Percentiles rank a stretch among this genome's conserved stretches.
phyloP scores from a whole-genome alignment of 2,888 invertebrate genomes.

The Phengaris arion region DNA sequence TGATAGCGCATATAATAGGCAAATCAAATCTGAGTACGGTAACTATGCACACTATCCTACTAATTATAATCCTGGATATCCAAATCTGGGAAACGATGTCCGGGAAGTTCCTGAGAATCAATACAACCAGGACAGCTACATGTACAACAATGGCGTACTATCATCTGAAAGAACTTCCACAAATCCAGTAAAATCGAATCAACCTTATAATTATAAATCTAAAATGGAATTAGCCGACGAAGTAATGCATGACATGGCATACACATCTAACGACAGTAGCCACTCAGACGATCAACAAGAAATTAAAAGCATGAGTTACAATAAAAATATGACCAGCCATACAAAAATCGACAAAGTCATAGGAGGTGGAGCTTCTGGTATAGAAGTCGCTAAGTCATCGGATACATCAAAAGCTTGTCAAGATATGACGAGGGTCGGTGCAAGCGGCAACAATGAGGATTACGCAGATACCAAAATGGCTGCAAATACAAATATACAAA shows the following conservation, averaged over 20 bases:
- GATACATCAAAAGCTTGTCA: conserved; percentile 62
- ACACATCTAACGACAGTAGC: conserved; percentile 48
- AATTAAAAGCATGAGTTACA: conserved; percentile 21
- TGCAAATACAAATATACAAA: conserved; percentile 60
- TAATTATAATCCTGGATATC: conserved; percentile 48
- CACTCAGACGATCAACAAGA: conserved; percentile 23
- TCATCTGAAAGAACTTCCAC: background rate
- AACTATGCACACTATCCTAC: conserved; percentile 58
- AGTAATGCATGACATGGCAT: conserved; percentile 54
- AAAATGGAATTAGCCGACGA: conserved; percentile 57
- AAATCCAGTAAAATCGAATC: background rate
- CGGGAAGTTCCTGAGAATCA: background rate
- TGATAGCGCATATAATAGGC: conserved; percentile 45
- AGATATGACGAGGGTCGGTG: conserved; percentile 70
- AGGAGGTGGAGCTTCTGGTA: conserved; percentile 60
- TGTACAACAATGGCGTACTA: conserved; percentile 5
- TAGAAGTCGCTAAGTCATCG: conserved; percentile 65
- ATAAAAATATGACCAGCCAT: conserved; percentile 48
- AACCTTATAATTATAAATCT: conserved; percentile 49
- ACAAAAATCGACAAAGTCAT: conserved; percentile 61
- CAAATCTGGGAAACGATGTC: conserved; percentile 33
- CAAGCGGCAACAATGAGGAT: conserved; percentile 71
- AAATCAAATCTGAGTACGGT: conserved; percentile 61
- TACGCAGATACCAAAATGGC: conserved; percentile 71
- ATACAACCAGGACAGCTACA: conserved; percentile 47